Evolutionary conservation across 2,113 vertebrate genomes (phyloP).

Genomic region (Strix aluco): DNA sequence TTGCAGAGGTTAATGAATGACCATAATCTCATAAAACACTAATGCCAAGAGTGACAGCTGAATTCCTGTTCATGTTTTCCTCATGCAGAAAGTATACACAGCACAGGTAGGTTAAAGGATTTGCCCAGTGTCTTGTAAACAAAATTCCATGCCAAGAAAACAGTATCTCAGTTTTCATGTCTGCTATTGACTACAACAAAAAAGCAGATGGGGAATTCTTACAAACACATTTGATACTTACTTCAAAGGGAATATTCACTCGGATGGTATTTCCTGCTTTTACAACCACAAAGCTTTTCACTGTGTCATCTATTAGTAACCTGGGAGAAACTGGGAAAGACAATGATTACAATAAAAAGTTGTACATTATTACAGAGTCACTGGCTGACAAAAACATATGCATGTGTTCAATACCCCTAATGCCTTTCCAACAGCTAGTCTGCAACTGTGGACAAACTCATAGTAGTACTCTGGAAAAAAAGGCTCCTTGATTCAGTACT

Average conservation of each 20-base stretch:
- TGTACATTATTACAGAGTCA: background rate
- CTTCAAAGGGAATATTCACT: slow-evolving; percentile 86
- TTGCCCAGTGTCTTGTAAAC: background rate
- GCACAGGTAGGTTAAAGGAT: background rate
- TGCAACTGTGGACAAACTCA: background rate
- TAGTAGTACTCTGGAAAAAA: background rate
- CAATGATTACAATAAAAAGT: background rate
- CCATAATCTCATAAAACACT: background rate
- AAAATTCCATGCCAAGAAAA: background rate
- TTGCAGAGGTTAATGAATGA: background rate
- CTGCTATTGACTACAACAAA: background rate
- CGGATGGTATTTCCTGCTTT: slow-evolving; percentile 82
- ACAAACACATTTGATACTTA: slow-evolving; percentile 30
- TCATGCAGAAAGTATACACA: background rate
- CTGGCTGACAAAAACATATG: background rate
- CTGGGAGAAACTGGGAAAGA: slow-evolving; percentile 81
- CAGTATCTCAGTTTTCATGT: background rate
- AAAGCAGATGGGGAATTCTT: background rate
- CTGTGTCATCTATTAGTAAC: slow-evolving; percentile 77
- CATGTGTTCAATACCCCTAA: no score
- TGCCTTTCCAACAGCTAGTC: background rate
- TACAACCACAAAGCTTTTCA: slow-evolving; percentile 81
- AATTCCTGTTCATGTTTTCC: background rate
- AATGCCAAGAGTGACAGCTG: background rate
- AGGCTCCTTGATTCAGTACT: background rate